A percentile compares a stretch with the other conserved stretches of the same genome.
phyloP scores from a whole-genome alignment of 2,113 vertebrate genomes.

The Menura novaehollandiae region DNA sequence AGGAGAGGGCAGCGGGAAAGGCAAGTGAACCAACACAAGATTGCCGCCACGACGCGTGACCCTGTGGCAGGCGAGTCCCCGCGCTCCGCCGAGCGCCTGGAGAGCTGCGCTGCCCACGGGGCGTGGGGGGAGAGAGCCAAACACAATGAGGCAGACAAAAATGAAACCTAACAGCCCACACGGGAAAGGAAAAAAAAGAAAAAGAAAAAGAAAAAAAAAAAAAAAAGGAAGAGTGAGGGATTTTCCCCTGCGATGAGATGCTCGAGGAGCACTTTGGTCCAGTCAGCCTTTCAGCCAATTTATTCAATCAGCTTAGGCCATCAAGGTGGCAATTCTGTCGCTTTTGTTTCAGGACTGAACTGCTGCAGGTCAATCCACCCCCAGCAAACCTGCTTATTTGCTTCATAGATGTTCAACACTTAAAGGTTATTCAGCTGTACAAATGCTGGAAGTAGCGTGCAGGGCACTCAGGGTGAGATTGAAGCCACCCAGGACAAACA shows the following conservation, averaged over 20 bases:
- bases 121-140: constrained; percentile 21
- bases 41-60: not conserved
- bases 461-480: not conserved
- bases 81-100: not conserved
- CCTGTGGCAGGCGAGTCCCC: not conserved
- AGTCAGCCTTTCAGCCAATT: constrained; percentile 47
- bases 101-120: not conserved
- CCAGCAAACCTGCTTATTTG: constrained; percentile 44
- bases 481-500: constrained; percentile 36
- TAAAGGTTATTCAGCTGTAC: constrained; percentile 33
- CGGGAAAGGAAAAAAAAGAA: no score
- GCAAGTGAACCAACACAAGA: constrained; percentile 44
- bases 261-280: not conserved
- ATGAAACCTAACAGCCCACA: not conserved
- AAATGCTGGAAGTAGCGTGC: not conserved
- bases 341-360: constrained; percentile 30
- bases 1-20: not conserved
- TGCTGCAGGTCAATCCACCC: constrained; percentile 3
- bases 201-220: not conserved
- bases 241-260: not conserved
- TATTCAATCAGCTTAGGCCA: constrained; percentile 48
- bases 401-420: constrained; percentile 1
- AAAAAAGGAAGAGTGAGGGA: not conserved
- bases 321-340: not conserved
- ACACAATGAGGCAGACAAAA: constrained; percentile 27